Evolutionary conservation across 2,113 vertebrate species (phyloP).

Genomic region (Cyphomyrus plagiostoma): DNA sequence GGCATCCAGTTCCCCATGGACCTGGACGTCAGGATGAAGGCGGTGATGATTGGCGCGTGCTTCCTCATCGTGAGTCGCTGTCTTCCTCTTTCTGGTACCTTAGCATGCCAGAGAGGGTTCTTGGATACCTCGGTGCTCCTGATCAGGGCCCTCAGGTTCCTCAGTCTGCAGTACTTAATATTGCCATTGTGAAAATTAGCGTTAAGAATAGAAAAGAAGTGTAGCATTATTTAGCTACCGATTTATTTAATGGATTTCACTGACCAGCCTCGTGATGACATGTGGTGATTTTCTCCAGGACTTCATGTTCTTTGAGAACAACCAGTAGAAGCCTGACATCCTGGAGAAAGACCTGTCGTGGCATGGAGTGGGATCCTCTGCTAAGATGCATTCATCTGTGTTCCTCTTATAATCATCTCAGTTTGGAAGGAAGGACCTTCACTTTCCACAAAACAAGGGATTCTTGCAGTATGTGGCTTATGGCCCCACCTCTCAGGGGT

Average conservation of each 20-base stretch:
- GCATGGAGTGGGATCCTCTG: background rate
- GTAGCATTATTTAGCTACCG: background rate
- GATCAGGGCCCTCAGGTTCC: background rate
- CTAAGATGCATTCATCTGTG: background rate
- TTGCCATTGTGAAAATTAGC: background rate
- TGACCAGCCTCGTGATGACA: background rate
- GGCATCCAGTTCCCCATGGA: constrained; percentile 85
- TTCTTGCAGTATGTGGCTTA: background rate
- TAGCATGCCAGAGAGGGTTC: background rate
- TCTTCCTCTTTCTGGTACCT: background rate
- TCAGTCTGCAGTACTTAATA: background rate
- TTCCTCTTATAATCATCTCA: background rate
- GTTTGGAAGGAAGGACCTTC: background rate
- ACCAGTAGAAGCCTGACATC: constrained; percentile 32
- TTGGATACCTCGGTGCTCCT: background rate
- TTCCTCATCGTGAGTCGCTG: constrained; percentile 84
- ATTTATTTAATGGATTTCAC: background rate
- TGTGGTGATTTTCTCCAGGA: constrained; percentile 55
- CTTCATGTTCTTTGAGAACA: constrained; percentile 83
- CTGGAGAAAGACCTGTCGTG: background rate
- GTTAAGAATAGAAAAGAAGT: background rate
- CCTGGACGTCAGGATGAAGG: constrained; percentile 87
- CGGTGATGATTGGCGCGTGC: constrained; percentile 83
- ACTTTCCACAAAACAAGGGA: constrained; percentile 1
- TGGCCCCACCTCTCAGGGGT: background rate